phyloP scores from a whole-genome alignment of 92 coral and sea anemone genomes.

The Heteractis magnifica region DNA sequence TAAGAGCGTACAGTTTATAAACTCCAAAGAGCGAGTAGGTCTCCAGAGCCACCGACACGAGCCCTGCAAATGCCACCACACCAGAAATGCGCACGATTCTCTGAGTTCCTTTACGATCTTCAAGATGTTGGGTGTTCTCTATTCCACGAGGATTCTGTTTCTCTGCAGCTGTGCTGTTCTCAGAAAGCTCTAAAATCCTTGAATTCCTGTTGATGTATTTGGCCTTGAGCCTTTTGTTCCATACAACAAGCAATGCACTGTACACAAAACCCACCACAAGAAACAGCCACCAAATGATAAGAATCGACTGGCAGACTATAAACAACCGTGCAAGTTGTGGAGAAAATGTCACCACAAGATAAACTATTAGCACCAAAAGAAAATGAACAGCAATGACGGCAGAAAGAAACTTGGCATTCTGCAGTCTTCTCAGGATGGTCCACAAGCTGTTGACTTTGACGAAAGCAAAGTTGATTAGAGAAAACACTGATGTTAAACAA shows the following conservation, averaged over 20 bases:
- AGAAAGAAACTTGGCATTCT: slow-evolving; percentile 63
- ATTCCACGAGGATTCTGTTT: background rate
- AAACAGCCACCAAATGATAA: slow-evolving; percentile 68
- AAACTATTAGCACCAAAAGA: slow-evolving; percentile 52
- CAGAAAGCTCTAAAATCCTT: background rate
- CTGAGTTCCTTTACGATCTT: slow-evolving; percentile 46
- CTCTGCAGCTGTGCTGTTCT: background rate
- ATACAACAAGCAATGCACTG: slow-evolving; percentile 63
- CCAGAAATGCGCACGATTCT: slow-evolving; percentile 69
- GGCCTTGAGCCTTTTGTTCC: slow-evolving; percentile 40
- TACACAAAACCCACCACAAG: slow-evolving; percentile 61
- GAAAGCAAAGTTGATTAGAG: slow-evolving; percentile 79
- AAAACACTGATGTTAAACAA: slow-evolving; percentile 68
- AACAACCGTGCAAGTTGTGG: slow-evolving; percentile 66
- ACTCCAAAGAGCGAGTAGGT: slow-evolving; percentile 65
- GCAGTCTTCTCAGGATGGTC: slow-evolving; percentile 60
- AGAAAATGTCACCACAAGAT: slow-evolving; percentile 51
- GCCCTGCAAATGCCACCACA: slow-evolving; percentile 54
- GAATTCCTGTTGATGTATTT: slow-evolving; percentile 47
- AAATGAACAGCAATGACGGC: slow-evolving; percentile 65
- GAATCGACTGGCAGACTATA: slow-evolving; percentile 67
- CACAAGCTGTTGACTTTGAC: slow-evolving; percentile 68
- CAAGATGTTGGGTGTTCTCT: background rate
- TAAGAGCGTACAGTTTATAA: slow-evolving; percentile 56
- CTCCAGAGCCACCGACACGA: slow-evolving; percentile 45